These are phyloP conservation scores for Cynopterus sphinx DNA, from an alignment of 2,797 vertebrate genomes.

Conservation along the genomic window DNA sequence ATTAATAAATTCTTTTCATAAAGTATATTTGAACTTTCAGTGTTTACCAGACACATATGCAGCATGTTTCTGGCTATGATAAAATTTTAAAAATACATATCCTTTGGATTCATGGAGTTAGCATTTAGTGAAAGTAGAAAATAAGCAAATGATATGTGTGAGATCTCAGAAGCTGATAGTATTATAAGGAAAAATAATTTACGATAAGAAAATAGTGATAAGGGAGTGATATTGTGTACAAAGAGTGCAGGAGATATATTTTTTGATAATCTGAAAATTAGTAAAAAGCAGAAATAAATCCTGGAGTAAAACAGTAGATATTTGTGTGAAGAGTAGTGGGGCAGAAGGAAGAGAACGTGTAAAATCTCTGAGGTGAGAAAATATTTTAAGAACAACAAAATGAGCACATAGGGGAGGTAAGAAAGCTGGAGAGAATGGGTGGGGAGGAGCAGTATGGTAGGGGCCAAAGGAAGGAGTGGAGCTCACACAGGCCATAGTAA, in stretches of 20 bases:
- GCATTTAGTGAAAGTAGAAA: background rate
- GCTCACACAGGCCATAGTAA: background rate
- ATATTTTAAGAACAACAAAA: background rate
- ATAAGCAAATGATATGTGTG: background rate
- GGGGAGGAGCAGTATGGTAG: rapidly evolving
- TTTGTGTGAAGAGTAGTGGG: background rate
- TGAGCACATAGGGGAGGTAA: background rate
- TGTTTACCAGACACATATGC: background rate
- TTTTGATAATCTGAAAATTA: background rate
- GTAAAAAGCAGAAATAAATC: background rate
- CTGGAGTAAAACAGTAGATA: background rate
- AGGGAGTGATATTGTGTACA: background rate
- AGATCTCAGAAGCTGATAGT: background rate
- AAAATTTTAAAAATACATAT: background rate
- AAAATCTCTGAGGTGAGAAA: background rate
- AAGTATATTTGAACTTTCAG: background rate
- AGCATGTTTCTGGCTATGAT: background rate
- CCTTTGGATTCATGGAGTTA: background rate
- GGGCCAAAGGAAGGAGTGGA: background rate
- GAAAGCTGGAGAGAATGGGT: background rate
- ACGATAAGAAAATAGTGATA: background rate
- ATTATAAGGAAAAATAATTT: background rate
- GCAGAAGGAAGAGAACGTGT: background rate
- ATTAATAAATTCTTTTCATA: background rate
- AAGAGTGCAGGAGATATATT: background rate